phyloP scores from a whole-genome alignment of 2,797 vertebrate genomes.

The Poecilia gillii region DNA sequence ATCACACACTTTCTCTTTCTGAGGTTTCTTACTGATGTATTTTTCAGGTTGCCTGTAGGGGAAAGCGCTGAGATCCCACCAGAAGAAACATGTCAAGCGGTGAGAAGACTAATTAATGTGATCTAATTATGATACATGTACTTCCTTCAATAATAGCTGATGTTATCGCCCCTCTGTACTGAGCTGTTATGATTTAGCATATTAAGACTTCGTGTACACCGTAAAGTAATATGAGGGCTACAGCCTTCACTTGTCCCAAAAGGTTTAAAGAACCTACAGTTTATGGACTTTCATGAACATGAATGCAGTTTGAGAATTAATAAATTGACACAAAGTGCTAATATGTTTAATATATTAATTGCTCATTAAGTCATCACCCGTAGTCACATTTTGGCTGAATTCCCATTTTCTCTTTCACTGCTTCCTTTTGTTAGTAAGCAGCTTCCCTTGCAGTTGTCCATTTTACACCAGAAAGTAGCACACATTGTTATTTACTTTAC shows the following conservation, averaged over 20 bases:
- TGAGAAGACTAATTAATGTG: constrained; percentile 49
- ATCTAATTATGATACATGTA: constrained; percentile 39
- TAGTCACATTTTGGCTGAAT: neutral
- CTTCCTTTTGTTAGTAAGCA: neutral
- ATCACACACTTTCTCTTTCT: neutral
- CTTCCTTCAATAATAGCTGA: constrained; percentile 9
- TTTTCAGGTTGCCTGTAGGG: constrained; percentile 34
- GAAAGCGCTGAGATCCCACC: constrained; percentile 13
- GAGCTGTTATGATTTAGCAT: neutral
- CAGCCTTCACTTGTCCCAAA: neutral
- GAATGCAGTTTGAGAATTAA: neutral
- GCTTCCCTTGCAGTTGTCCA: neutral
- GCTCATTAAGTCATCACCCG: neutral
- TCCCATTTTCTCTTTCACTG: neutral
- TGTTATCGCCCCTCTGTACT: constrained; percentile 1
- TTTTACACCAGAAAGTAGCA: neutral
- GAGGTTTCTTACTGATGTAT: neutral
- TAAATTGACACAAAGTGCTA: neutral
- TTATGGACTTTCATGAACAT: neutral
- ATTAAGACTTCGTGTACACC: neutral
- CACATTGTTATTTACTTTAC: neutral
- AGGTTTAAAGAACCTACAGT: neutral
- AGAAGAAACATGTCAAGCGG: constrained; percentile 72
- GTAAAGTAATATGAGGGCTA: no score
- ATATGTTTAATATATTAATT: neutral